Evolutionary conservation across 2,113 vertebrate species (phyloP), one percentile per base, ranked within the genome.

Genomic region (Lepus timidus): DNA sequence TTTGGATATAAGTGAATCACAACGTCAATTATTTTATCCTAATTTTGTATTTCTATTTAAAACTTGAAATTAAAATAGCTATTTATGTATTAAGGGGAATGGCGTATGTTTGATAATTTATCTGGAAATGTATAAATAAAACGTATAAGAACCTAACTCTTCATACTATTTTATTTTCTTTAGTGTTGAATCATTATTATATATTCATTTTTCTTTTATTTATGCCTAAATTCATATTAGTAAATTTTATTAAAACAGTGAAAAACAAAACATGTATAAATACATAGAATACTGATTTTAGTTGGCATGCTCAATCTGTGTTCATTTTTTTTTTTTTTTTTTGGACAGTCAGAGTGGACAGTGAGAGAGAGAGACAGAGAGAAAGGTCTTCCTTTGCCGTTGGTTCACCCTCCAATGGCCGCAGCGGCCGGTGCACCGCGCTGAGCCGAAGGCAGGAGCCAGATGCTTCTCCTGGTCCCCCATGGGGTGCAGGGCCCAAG

Each of bases 231-330:
- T 92, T 36, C 31, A n/a, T 36, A 78, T 44, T 44, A 73, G 25
- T 7, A 31, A 85, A 68, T 1, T 0, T 0, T 31, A 25, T 36
- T 12, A 14, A 91, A 80, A 65, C 0, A 6, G 27, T 51, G 11
- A 61, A 33, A 82, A 62, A 29, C 71, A 58, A 6, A 4, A 6
- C 10, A 76, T 19, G 80, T 10, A 73, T 27, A 27, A 67, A 44
- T 52, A 4, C 1, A 96, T 74, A 88, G 29, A 82, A 51, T 14
- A 52, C 25, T 61, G 11, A 79, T 62, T 86, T 95, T 93, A 81
- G 1, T 79, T 78, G 4, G 5, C 1, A 8, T 85, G 13, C 7
- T 1, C 3, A 88, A 16, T 85, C 55, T 76, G 6, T 55, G 4
- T 67, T 73, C 58, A 31, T n/a, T n/a, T 58, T 9, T 4, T 51